A percentile compares a stretch with the other conserved stretches of the same genome.
phyloP scores from a whole-genome alignment of 2,888 invertebrate species.

The Phaedon cochleariae region DNA sequence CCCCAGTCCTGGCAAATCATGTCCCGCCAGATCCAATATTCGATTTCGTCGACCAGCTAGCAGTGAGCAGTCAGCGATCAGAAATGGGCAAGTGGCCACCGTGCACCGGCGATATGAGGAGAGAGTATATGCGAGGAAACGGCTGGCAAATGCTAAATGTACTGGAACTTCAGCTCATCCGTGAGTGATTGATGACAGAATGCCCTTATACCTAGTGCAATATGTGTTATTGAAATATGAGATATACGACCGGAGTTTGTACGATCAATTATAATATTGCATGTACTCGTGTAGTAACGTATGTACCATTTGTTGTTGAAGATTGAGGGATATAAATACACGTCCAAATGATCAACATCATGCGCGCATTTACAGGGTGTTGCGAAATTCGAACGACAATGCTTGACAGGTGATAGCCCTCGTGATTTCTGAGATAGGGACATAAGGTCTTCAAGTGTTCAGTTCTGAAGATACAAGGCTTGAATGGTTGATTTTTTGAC shows the following conservation, averaged over 20 bases:
- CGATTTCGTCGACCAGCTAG: conserved; percentile 13
- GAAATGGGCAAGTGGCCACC: conserved; percentile 52
- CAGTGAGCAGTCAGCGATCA: conserved; percentile 43
- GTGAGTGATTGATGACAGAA: conserved; percentile 63
- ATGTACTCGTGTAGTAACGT: conserved; percentile 12
- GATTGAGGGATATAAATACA: neutral
- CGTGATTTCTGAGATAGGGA: too few relatives aligned
- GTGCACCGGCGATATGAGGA: conserved; percentile 38
- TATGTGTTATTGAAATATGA: conserved; percentile 62
- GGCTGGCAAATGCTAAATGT: conserved; percentile 61
- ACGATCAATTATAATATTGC: conserved; percentile 56
- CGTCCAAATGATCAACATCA: too few relatives aligned
- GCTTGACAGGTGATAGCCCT: too few relatives aligned
- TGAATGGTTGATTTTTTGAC: neutral
- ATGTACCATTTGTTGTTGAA: neutral
- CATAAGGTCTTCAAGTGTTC: too few relatives aligned
- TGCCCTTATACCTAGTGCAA: conserved; percentile 61
- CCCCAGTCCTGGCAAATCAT: neutral
- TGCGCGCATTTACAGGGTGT: too few relatives aligned
- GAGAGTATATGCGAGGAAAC: conserved; percentile 52
- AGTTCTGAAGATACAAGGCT: too few relatives aligned
- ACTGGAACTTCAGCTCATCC: conserved; percentile 62
- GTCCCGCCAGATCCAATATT: conserved; percentile 5
- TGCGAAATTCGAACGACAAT: too few relatives aligned
- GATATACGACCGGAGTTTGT: conserved; percentile 54